phyloP scores from a whole-genome alignment of 2,113 vertebrate genomes.

The Rhynchopsitta pachyrhyncha region DNA sequence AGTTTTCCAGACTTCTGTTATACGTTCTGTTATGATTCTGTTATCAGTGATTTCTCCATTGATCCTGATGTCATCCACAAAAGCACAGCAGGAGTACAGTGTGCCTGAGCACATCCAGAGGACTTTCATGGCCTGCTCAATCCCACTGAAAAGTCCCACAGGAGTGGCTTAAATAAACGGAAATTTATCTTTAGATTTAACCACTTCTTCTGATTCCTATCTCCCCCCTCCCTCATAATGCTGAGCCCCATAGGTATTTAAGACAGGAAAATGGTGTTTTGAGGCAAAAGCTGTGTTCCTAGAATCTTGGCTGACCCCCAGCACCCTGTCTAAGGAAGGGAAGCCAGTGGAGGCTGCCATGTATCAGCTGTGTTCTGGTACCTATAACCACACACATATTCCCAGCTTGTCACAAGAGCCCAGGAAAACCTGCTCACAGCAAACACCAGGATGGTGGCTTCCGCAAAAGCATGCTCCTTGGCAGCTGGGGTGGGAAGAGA shows the following conservation, averaged over 20 bases:
- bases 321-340: neutral
- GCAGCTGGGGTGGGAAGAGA: neutral
- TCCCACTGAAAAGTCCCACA: neutral
- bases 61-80: neutral
- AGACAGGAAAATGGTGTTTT: neutral
- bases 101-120: neutral
- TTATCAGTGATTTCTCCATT: neutral
- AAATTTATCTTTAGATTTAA: neutral
- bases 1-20: neutral
- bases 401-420: neutral
- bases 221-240: rapidly evolving
- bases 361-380: rapidly evolving
- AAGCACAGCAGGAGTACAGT: neutral
- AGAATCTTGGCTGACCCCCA: neutral
- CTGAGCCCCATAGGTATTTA: rapidly evolving
- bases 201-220: neutral
- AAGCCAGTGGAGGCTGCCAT: rapidly evolving
- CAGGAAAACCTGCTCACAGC: neutral
- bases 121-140: neutral
- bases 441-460: rapidly evolving
- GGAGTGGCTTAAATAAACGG: neutral
- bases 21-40: neutral
- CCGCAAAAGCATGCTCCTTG: neutral
- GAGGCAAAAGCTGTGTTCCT: neutral
- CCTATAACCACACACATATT: rapidly evolving